Conservation (phyloP, 23 tunicate genomes). For the Halocynthia roretzi region DNA sequence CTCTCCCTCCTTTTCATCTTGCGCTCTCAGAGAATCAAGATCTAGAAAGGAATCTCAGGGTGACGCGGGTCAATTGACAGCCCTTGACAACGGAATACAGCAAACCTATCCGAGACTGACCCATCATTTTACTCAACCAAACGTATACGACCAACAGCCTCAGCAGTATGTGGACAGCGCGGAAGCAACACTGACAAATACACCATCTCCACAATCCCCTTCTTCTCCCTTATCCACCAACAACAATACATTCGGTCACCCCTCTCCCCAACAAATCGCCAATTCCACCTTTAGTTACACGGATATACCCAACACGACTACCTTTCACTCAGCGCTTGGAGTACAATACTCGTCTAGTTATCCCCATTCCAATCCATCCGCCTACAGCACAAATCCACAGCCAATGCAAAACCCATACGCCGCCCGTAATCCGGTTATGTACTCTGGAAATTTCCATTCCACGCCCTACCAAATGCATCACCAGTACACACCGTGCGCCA, state of each 20-base stretch:
- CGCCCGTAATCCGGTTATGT: conserved; percentile 18
- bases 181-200: conserved; percentile 1
- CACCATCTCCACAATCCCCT: conserved; percentile 16
- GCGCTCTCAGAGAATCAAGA: neutral
- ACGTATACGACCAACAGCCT: conserved; percentile 1
- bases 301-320: conserved; percentile 3
- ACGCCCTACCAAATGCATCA: conserved; percentile 38
- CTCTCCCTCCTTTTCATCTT: conserved; percentile 19
- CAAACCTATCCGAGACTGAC: conserved; percentile 12
- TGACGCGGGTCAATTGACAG: neutral
- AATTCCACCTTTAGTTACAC: conserved; percentile 7
- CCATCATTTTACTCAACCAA: neutral
- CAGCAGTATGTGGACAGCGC: conserved; percentile 12
- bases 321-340: neutral
- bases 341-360: conserved; percentile 6
- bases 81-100: conserved; percentile 1
- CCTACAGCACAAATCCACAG: conserved; percentile 28
- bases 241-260: conserved; percentile 11
- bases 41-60: neutral
- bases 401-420: conserved; percentile 28
- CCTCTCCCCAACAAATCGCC: conserved; percentile 18
- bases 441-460: conserved; percentile 36
- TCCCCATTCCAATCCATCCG: conserved; percentile 11
- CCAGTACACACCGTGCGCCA: conserved; percentile 37
- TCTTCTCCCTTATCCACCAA: conserved; percentile 17